Conservation (phyloP, 1,140 invertebrate species). For the Coptotermes formosanus region DNA sequence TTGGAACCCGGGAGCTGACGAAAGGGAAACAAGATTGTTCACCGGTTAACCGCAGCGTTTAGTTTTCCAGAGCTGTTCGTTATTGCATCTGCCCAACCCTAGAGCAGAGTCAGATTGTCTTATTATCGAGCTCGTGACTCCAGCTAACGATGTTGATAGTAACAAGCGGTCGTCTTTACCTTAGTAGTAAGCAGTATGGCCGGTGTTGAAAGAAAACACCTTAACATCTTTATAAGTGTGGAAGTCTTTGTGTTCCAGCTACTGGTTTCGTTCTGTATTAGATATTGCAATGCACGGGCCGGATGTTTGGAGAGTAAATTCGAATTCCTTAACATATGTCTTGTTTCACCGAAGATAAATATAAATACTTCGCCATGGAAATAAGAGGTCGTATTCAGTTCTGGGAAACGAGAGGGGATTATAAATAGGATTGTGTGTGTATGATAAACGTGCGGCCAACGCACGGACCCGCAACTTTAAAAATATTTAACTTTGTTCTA, state of each 20-base stretch:
- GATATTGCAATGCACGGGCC: slow-evolving; percentile 32
- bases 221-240: not conserved
- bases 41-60: no score
- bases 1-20: no score
- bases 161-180: not conserved
- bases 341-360: slow-evolving; percentile 32
- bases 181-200: not conserved
- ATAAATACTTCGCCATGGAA: slow-evolving; percentile 33
- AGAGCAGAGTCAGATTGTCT: not conserved
- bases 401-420: slow-evolving; percentile 27
- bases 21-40: no score
- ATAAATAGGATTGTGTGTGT: slow-evolving; percentile 32
- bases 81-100: not conserved
- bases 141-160: not conserved
- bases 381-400: slow-evolving; percentile 34
- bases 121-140: not conserved
- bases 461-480: slow-evolving; percentile 24
- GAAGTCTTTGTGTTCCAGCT: slow-evolving; percentile 20
- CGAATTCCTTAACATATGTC: slow-evolving; percentile 32
- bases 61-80: not conserved
- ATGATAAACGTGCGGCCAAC: slow-evolving; percentile 28
- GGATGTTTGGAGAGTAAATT: slow-evolving; percentile 35
- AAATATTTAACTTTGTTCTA: slow-evolving; percentile 33
- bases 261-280: slow-evolving; percentile 29
- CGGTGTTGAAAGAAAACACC: slow-evolving; percentile 11